Evolutionary conservation across 2,113 vertebrate species (phyloP), one percentile per base, ranked within the genome.

Genomic region (Ctenomys sociabilis): DNA sequence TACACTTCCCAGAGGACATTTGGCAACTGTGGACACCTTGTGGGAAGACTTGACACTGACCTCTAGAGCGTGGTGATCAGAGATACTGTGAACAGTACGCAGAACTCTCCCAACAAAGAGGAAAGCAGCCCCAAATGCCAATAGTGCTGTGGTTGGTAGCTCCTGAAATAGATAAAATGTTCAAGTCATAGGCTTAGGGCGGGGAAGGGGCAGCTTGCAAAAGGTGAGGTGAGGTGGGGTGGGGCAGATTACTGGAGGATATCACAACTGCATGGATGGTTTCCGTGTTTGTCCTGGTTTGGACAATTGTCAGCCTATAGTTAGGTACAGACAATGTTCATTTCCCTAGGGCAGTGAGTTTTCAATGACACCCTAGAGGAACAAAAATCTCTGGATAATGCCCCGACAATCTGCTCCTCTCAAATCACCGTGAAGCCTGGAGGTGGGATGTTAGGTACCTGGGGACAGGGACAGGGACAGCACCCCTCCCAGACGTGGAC

Each of bases 391-490:
- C 28, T 13, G 45, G 37, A 43, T 2, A 3, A n/a, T 37, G 61
- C 61, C 28, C 52, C n/a, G 43, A 26, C 2, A 14, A 13, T 85
- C 83, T 90, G 35, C 16, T 40, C 57, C 61, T 82, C 84, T 89
- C 5, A 13, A 54, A 49, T 73, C 32, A 19, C 8, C 0, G 14
- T 21, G 24, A 40, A 83, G 14, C 40, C 64, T n/a, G 83, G 43
- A 32, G 54, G 73, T 6, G 22, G 54, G 54, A 24, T 16, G 43
- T 19, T 70, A 32, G 49, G 40, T 3, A 7, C 26, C 10, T 43
- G 30, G 17, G 78, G 14, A 0, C 30, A 66, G 17, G 78, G 14
- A 0, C 30, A 66, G 32, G n/a, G 21, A 0, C 2, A 0, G 24
- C 32, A 63, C n/a, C 3, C 4, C 52, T 91, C 59, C 0, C 32